Evolutionary conservation across 2,113 vertebrate genomes (phyloP), one percentile per base, ranked within the genome.

Genomic region (Rhipidura dahli): DNA sequence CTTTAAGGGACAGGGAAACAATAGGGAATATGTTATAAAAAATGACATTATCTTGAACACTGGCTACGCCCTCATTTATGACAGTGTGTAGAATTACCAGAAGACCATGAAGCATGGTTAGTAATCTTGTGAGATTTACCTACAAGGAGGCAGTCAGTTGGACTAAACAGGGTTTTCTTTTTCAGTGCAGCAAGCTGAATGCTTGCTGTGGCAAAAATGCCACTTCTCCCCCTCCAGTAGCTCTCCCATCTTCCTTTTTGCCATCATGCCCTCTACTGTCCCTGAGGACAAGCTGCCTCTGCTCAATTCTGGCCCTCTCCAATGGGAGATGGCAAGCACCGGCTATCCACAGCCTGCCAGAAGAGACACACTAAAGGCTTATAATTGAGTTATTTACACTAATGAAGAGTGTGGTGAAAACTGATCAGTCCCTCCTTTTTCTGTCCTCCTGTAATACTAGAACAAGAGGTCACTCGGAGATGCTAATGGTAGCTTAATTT

Each of bases 401-500:
- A 96, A 87, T 94, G 92, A 96, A 91, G 90, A 63, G 80, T 89
- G 91, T 81, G 37, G 85, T 63, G 94, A 86, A 96, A 97, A 89
- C 56, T 59, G 78, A 97, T 91, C 88, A 49, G 87, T 85, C 90
- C 84, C 90, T 96, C 91, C 73, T 91, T 94, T 86, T 93, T 91
- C 77, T 96, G 68, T 92, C 90, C 92, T 83, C 68, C 42, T 77
- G 79, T 96, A 94, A 96, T 79, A 94, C 68, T 90, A 84, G 96
- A 96, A 95, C 92, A 94, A 96, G 97, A 97, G 96, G 96, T 97
- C 95, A 91, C 79, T 92, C 26, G 6, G 89, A 94, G 93, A 96
- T 96, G 92, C 91, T 97, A 97, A 97, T 95, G 84, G 95, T 86
- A 83, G 90, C 97, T 96, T 97, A 97, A 96, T 97, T 97, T 96